These are phyloP conservation scores for Tringa solitaria DNA, from an alignment of 2,113 vertebrate species.

Conservation along the genomic window DNA sequence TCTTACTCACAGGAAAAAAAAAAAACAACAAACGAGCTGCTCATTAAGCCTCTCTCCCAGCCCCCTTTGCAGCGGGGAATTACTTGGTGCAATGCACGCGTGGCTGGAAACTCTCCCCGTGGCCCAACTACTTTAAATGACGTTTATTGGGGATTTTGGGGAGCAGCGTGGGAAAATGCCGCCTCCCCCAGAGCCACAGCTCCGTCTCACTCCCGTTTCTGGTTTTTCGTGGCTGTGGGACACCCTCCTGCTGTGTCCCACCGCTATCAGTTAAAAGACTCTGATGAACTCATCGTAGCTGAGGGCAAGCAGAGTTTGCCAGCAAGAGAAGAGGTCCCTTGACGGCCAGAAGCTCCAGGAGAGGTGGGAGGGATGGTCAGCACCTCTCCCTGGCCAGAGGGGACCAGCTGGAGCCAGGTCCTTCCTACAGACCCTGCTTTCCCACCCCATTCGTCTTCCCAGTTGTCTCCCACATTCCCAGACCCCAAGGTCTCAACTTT, in stretches of 20 bases:
- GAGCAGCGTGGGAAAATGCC: not conserved
- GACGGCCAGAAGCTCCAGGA: fast-evolving
- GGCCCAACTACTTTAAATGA: not conserved
- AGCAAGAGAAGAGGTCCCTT: not conserved
- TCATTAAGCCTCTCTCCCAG: fast-evolving
- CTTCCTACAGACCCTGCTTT: not conserved
- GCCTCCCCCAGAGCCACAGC: not conserved
- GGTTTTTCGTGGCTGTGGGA: not conserved
- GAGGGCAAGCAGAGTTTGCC: not conserved
- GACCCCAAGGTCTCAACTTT: not conserved
- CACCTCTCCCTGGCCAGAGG: no score
- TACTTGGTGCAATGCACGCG: fast-evolving
- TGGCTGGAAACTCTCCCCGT: not conserved
- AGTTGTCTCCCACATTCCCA: not conserved
- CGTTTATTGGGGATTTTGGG: not conserved
- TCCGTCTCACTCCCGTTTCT: fast-evolving
- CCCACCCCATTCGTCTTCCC: not conserved
- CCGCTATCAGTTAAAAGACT: not conserved
- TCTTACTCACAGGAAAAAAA: not conserved
- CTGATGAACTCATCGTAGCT: fast-evolving
- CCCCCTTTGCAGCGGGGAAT: not conserved
- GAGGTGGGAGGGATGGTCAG: fast-evolving
- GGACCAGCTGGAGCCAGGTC: fast-evolving
- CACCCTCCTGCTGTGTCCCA: no score
- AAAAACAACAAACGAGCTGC: not conserved